Conservation (phyloP, 1,140 invertebrate genomes). For the Drosophila melanica region DNA sequence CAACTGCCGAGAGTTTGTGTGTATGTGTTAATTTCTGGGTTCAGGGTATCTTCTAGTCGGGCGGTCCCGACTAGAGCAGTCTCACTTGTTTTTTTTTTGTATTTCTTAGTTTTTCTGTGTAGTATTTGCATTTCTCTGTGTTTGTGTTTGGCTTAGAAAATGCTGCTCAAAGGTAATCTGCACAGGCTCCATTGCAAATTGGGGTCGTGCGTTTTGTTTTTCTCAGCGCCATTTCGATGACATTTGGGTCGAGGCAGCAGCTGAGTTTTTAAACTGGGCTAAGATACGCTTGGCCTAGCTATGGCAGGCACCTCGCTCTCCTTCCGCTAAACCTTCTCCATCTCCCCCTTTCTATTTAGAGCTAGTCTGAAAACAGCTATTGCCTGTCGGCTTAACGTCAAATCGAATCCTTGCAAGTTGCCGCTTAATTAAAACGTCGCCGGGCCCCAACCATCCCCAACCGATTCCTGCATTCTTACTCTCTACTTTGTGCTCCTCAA, state of each 20-base stretch:
- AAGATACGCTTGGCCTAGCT: constrained; percentile 32
- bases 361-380: not conserved
- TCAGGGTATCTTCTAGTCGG: too few species aligned
- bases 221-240: constrained; percentile 13
- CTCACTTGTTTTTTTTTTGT: too few species aligned
- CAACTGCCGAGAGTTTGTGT: too few species aligned
- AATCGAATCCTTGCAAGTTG: constrained; percentile 44
- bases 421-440: constrained; percentile 34
- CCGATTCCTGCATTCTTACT: too few species aligned
- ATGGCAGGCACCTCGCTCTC: not conserved
- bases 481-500: too few species aligned
- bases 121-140: not conserved
- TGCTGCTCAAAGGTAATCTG: constrained; percentile 1
- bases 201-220: constrained; percentile 4
- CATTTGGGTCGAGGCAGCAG: constrained; percentile 23
- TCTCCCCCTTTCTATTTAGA: not conserved
- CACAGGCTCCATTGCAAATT: constrained; percentile 1
- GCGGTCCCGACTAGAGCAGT: too few species aligned
- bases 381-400: constrained; percentile 1
- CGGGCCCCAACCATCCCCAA: not conserved
- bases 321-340: not conserved
- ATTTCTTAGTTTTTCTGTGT: too few species aligned
- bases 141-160: not conserved
- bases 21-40: too few species aligned
- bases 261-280: constrained; percentile 19